Base-by-base conservation (phyloP, 2,888 invertebrate genomes). In the Trichopoda pennipes region DNA sequence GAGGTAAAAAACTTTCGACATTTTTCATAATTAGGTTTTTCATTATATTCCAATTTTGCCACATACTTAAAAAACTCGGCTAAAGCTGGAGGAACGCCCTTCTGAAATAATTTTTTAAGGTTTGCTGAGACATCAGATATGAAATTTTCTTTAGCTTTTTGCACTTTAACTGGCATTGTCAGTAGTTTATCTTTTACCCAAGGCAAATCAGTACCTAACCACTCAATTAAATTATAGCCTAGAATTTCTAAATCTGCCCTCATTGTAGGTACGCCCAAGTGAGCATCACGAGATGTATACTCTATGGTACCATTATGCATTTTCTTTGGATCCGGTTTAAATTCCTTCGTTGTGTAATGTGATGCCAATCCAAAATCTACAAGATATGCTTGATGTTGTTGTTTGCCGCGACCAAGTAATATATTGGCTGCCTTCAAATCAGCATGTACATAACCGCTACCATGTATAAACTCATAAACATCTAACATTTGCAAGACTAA, bases 241-340 rank as follows among this genome's bases (percentile, higher is more conserved):
- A 99, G 93, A 85, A 98, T 97, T 92, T 99, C 99, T 19, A 99
- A 92, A 91, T 99, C 99, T 0, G 98, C 96, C 56, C 99, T 93
- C 93, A 96, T 95, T 16, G 97, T 97, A 42, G 95, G 92, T 60
- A 95, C 95, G 90, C 99, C 99, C 85, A 95, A 93, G 92, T 99
- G 99, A 4, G 98, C 98, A 93, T 99, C 99, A 80, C 97, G 92
- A 85, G 98, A 98, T 0, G 98, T 97, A 89, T 98, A 99, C 88
- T 99, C 98, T 81, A 98, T 95, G 0, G 99, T 99, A 0, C 99
- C 99, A 91, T 99, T 96, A 89, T 99, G 99, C 82, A 97, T 98
- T 89, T 95, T 95, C 86, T 96, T 96, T 0, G 96, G 96, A 91
- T 99, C 97, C 0, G 95, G 94, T 89, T 96, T 96, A 89, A 96